These are phyloP conservation scores for Gracilinanus agilis DNA, from an alignment of 2,113 vertebrate species.

Conservation along the genomic window DNA sequence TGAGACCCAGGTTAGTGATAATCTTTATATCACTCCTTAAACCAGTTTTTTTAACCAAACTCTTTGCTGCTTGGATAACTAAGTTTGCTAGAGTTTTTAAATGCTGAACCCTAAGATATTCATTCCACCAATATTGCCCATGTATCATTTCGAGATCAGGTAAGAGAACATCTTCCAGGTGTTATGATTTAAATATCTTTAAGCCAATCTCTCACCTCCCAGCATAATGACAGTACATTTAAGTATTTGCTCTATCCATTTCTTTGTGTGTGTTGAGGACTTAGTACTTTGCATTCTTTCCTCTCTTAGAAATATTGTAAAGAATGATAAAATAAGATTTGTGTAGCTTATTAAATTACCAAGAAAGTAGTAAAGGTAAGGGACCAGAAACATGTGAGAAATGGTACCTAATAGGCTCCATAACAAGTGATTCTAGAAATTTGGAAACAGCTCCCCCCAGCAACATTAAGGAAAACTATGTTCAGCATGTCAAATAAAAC, in stretches of 20 bases:
- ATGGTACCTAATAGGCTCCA: neutral
- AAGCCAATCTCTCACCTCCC: neutral
- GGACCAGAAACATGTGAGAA: neutral
- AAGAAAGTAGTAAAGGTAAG: neutral
- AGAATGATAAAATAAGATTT: neutral
- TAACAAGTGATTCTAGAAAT: neutral
- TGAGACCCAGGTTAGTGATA: neutral
- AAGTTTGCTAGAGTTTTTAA: neutral
- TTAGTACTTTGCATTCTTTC: neutral
- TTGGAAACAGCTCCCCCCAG: neutral
- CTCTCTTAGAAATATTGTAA: neutral
- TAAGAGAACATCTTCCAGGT: neutral
- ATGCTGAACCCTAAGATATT: neutral
- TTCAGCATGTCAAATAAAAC: accelerated
- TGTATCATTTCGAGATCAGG: neutral
- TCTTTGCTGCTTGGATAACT: neutral
- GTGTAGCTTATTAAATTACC: neutral
- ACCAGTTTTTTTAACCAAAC: neutral
- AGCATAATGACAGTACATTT: neutral
- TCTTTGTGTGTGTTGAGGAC: neutral
- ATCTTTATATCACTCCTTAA: neutral
- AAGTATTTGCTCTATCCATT: neutral
- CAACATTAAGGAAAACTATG: too few relatives aligned
- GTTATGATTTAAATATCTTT: neutral
- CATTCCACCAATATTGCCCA: neutral